phyloP scores from a whole-genome alignment of 2,113 vertebrate species.

The Peromyscus maniculatus region DNA sequence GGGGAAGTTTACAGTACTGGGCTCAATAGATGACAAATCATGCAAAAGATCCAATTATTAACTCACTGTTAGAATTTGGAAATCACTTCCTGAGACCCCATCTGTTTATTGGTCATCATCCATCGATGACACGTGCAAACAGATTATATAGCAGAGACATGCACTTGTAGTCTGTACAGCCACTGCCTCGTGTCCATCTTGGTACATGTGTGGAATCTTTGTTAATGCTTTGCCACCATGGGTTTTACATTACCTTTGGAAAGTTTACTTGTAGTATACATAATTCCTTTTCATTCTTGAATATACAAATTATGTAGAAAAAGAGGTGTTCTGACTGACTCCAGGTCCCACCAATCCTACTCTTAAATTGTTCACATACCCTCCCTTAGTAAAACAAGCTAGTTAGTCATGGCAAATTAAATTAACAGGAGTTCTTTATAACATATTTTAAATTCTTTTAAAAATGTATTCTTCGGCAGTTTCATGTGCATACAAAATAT shows the following conservation, averaged over 20 bases:
- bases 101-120: neutral
- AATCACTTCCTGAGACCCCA: constrained; percentile 76
- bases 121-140: neutral
- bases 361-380: neutral
- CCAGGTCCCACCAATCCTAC: neutral
- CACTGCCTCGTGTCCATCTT: neutral
- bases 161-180: neutral
- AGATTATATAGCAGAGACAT: neutral
- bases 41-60: constrained; percentile 93
- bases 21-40: constrained; percentile 64
- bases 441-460: no score
- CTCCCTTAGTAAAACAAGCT: neutral
- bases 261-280: neutral
- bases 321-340: neutral
- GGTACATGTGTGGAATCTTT: neutral
- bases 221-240: neutral
- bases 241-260: neutral
- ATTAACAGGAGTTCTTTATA: no score
- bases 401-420: neutral
- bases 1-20: neutral
- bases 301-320: neutral
- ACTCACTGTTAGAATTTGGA: constrained; percentile 93
- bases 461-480: no score
- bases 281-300: neutral
- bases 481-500: no score